Conservation (phyloP, 2,113 vertebrate species). For the Halichoeres trimaculatus region DNA sequence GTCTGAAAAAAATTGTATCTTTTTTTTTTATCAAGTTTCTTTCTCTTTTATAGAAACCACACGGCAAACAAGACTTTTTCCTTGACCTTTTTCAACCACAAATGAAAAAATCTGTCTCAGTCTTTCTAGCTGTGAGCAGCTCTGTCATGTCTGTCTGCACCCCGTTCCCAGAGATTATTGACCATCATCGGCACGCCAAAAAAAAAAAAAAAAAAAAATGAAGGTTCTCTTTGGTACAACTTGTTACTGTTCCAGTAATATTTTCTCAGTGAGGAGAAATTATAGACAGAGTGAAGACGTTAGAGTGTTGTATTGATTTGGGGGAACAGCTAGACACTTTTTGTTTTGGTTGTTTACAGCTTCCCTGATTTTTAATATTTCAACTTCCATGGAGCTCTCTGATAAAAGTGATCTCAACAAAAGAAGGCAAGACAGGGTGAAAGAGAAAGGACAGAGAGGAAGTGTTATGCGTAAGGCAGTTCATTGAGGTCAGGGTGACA, state of each 20-base stretch:
- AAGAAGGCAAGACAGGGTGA: slow-evolving; percentile 7
- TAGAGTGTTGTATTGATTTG: background rate
- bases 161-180: background rate
- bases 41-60: too few relatives aligned
- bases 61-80: too few relatives aligned
- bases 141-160: background rate
- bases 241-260: background rate
- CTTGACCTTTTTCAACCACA: too few relatives aligned
- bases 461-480: slow-evolving; percentile 48
- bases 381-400: background rate
- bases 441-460: slow-evolving; percentile 8
- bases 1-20: too few relatives aligned
- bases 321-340: background rate
- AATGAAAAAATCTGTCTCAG: too few relatives aligned
- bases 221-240: background rate
- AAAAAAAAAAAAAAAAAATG: background rate
- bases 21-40: too few relatives aligned
- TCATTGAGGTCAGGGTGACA: slow-evolving; percentile 78
- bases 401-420: slow-evolving; percentile 23
- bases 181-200: background rate
- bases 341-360: background rate
- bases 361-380: background rate
- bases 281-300: background rate
- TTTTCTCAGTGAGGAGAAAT: background rate
- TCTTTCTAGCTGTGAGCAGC: background rate